phyloP scores from a whole-genome alignment of 2,888 invertebrate genomes.

The Zonitis immaculata region DNA sequence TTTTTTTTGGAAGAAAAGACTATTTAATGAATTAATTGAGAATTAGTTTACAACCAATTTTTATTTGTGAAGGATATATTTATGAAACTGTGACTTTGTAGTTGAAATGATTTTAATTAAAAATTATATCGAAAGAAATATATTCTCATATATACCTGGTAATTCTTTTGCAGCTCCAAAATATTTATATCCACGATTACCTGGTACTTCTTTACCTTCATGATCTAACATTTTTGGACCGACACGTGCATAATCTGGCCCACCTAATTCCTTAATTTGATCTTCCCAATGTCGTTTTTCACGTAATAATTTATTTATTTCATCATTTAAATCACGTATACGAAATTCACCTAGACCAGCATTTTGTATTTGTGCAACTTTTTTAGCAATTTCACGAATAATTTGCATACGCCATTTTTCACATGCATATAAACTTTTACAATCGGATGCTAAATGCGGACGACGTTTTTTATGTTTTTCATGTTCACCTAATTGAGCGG shows the following conservation, averaged over 20 bases:
- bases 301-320: conserved; percentile 94
- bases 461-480: conserved; percentile 79
- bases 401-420: conserved; percentile 97
- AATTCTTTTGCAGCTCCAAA: conserved; percentile 98
- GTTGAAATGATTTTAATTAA: conserved; percentile 3
- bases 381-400: conserved; percentile 94
- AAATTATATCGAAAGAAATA: no score
- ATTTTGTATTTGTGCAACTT: conserved; percentile 99
- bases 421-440: conserved; percentile 84
- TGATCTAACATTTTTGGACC: conserved; percentile 92
- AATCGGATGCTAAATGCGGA: conserved; percentile 93
- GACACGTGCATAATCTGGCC: conserved; percentile 87
- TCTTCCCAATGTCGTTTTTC: conserved; percentile 98
- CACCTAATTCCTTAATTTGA: conserved; percentile 91
- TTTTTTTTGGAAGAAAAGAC: background rate
- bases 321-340: conserved; percentile 96
- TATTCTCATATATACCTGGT: no score
- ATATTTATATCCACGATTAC: conserved; percentile 97
- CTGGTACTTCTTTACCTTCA: conserved; percentile 92
- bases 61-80: background rate
- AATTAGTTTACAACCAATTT: background rate
- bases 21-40: background rate
- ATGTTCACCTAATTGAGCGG: conserved; percentile 89
- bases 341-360: conserved; percentile 99
- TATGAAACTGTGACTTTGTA: background rate